A percentile compares a stretch with the other conserved stretches of the same genome.
These are phyloP conservation scores for Cavia porcellus DNA, from an alignment of 2,113 vertebrate genomes.

Conservation along the genomic window DNA sequence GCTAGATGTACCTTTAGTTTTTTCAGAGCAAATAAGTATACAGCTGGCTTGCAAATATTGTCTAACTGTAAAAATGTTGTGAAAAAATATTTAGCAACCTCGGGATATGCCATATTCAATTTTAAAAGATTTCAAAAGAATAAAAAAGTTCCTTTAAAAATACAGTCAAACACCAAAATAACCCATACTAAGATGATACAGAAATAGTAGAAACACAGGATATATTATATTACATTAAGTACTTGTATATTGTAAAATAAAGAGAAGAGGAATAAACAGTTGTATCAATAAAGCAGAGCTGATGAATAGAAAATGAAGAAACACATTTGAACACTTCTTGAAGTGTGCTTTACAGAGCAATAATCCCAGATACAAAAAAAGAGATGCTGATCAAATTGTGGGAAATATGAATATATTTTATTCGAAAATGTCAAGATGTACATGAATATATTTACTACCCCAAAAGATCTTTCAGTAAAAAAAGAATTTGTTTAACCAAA, in stretches of 20 bases:
- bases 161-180: conserved; percentile 56
- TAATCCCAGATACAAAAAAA: neutral
- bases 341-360: neutral
- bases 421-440: conserved; percentile 10
- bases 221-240: conserved; percentile 1
- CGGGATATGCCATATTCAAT: neutral
- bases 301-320: conserved; percentile 51
- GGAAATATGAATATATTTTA: conserved; percentile 28
- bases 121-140: conserved; percentile 63
- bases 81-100: neutral
- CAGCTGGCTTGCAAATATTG: conserved; percentile 48
- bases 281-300: neutral
- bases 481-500: conserved; percentile 68
- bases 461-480: conserved; percentile 43
- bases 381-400: neutral
- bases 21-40: conserved; percentile 27
- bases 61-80: neutral
- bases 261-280: neutral
- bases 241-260: neutral
- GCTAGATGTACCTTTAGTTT: neutral
- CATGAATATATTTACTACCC: neutral
- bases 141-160: neutral
- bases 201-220: neutral
- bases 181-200: neutral
- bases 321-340: conserved; percentile 3